These are phyloP conservation scores for Meliscaeva auricollis DNA, from an alignment of 2,888 invertebrate species.

Conservation along the genomic window DNA sequence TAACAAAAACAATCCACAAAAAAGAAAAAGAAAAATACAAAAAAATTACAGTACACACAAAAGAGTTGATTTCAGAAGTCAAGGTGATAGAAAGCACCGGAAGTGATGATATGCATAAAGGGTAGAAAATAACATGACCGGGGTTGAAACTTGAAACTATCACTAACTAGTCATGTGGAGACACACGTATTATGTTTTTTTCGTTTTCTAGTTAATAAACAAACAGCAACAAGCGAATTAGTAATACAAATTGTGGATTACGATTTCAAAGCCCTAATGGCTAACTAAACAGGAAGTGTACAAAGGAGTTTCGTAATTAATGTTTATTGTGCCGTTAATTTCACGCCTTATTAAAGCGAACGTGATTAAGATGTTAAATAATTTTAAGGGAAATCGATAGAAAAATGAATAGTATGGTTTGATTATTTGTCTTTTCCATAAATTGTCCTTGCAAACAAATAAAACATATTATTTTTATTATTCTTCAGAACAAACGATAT, in stretches of 20 bases:
- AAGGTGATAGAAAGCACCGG: conserved; percentile 11
- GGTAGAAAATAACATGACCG: conserved; percentile 6
- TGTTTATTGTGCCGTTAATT: conserved; percentile 27
- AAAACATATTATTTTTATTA: too few relatives aligned
- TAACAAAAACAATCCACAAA: conserved; percentile 31
- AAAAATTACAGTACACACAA: conserved; percentile 33
- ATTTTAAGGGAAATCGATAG: too few relatives aligned
- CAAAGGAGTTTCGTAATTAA: conserved; percentile 9
- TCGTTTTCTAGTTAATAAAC: neutral
- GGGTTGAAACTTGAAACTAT: neutral
- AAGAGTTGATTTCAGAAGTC: conserved; percentile 34
- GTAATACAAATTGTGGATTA: conserved; percentile 30
- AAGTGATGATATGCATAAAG: conserved; percentile 43
- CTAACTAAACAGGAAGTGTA: conserved; percentile 14
- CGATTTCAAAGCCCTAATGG: conserved; percentile 10
- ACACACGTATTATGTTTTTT: conserved; percentile 6
- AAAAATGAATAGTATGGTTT: too few relatives aligned
- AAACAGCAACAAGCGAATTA: conserved; percentile 40
- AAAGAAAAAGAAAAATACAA: neutral
- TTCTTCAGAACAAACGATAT: too few relatives aligned
- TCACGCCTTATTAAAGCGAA: conserved; percentile 12
- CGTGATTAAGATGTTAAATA: neutral
- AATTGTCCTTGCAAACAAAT: too few relatives aligned
- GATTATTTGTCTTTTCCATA: too few relatives aligned
- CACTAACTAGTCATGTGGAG: conserved; percentile 10